Evolutionary conservation across 2,888 invertebrate genomes (phyloP), one percentile per base, ranked within the genome.

Genomic region (Eurytoma californica): DNA sequence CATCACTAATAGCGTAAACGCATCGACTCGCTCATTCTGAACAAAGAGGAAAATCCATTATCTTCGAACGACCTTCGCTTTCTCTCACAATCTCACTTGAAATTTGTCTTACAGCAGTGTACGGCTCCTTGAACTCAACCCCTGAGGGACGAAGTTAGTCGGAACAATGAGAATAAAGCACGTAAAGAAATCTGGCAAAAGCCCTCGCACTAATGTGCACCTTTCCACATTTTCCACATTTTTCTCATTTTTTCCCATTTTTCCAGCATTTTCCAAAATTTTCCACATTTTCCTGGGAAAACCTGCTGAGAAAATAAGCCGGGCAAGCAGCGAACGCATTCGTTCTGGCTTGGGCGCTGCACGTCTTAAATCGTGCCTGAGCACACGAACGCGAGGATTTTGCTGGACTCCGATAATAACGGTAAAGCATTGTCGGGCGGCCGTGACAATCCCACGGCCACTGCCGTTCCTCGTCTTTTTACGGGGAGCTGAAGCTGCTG

Each of bases 391-490:
- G 28, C 68, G 60, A 30, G 57, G 72, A 66, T 55, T 61, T 72
- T 77, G 81, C 77, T 73, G 81, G 80, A 60, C 20, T 24, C 69
- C 82, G 84, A 84, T 85, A 85, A 84, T 86, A 86, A 86, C 86
- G 86, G 86, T 83, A 82, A 39, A 82, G 82, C 84, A 84, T 85
- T 87, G 85, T 87, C 53, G 57, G 39, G 67, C 67, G 63, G 18
- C 39, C 67, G 70, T 83, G 84, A 83, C 84, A 83, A 83, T 86
- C 85, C 86, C 86, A 86, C 85, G 85, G 82, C 82, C 81, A 60
- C 39, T 72, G 39, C 28, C 28, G 13, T 16, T 24, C 2, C 28
- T 47, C 30, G 39, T 63, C 39, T 63, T 39, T 18, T 39, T 47
- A 63, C 39, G 39, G 24, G 39, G 61, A 39, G 39, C 3, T 39